Percentiles rank a stretch among this genome's conserved stretches.
Conservation (phyloP, 2,797 vertebrate species). For the Xerus rutilus region DNA sequence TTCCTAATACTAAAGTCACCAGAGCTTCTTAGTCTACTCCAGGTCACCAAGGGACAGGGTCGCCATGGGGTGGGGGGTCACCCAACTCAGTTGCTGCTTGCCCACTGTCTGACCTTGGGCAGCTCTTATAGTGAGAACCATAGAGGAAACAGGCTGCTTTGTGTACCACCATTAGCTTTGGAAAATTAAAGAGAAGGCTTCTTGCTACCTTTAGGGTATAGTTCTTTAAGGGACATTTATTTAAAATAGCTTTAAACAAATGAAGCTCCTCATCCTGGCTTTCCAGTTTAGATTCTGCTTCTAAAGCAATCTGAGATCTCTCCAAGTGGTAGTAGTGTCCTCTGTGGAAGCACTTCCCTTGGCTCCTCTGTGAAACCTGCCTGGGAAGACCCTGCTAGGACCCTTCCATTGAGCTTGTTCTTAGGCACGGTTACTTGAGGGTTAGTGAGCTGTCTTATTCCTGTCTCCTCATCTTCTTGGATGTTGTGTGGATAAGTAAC, state of each 20-base stretch:
- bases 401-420: not conserved
- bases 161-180: not conserved
- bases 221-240: not conserved
- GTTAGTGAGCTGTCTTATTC: not conserved
- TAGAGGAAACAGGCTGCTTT: not conserved
- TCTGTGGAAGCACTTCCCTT: too few relatives aligned
- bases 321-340: not conserved
- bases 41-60: not conserved
- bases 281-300: not conserved
- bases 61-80: accelerated
- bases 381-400: not conserved
- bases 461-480: not conserved
- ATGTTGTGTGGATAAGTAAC: not conserved
- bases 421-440: not conserved
- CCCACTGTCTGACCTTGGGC: not conserved
- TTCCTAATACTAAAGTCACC: not conserved
- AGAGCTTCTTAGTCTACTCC: not conserved
- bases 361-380: too few relatives aligned
- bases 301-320: not conserved
- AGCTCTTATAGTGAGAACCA: not conserved
- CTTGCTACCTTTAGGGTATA: not conserved
- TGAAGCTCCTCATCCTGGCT: not conserved
- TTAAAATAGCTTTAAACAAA: not conserved
- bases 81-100: not conserved
- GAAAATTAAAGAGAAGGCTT: not conserved